Base-by-base conservation (phyloP, 2,797 vertebrate genomes). In the Eospalax fontanierii region DNA sequence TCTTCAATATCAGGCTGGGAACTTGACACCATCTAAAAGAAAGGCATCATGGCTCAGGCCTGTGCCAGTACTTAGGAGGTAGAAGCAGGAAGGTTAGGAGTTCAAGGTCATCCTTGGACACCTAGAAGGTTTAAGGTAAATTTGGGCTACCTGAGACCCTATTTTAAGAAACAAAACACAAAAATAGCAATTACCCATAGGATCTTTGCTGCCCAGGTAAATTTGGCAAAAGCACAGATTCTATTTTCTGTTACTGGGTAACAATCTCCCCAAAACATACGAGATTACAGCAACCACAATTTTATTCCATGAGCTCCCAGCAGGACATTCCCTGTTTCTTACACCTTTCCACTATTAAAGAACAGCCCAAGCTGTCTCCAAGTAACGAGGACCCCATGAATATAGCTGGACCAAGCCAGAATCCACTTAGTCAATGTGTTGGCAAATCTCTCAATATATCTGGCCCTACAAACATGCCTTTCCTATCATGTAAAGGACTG, bases 1-100 rank as follows among this genome's bases (percentile, higher is more conserved):
- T 43, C 88, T 88, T 70, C 74, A 79, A 90, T 80, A 38, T n/a
- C 66, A n/a, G 70, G 61, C 46, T 50, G 71, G 89, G 74, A 78
- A 38, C 61, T 71, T 28, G 71, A 61, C 35, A 10, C 33, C 6
- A 46, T 15, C 46, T 43, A n/a, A 50, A 68, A 70, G 14, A 12
- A 30, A 70, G 65, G 12, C 6, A 10, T 30, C 11, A 30, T 18
- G 65, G 43, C 61, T 83, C 30, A n/a, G 9, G 43, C 24, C 14
- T 70, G 46, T 28, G 65, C 43, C 22, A 70, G 46, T 7, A 35
- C 46, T 70, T 38, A 10, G 43, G 18, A 71, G 82, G 43, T 18
- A 12, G 43, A 66, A 30, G 30, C 63, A 68, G 18, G 38, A 50
- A 19, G 30, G 50, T 19, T n/a, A 46, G 70, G 70, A 38, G n/a